These are phyloP conservation scores for Pseudolycoriella hygida DNA, from an alignment of 2,888 invertebrate genomes.

Conservation along the genomic window DNA sequence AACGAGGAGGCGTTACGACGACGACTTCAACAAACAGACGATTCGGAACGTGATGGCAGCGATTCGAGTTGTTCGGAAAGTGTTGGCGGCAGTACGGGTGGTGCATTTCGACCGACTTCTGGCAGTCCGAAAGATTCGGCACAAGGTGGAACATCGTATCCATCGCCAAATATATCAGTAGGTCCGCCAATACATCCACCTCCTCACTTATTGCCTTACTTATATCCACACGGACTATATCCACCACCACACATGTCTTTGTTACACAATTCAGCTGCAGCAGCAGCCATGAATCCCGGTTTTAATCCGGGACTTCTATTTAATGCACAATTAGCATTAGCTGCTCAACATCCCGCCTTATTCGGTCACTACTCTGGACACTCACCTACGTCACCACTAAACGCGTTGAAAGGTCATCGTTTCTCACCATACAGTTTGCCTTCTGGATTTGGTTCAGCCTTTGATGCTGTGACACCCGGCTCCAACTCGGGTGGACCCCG, in stretches of 20 bases:
- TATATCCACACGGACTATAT: conserved; percentile 80
- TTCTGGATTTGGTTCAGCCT: conserved; percentile 56
- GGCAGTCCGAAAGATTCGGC: conserved; percentile 32
- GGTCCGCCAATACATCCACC: conserved; percentile 88
- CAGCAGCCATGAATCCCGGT: conserved; percentile 31
- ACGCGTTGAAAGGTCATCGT: conserved; percentile 56
- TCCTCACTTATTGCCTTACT: conserved; percentile 73
- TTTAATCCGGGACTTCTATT: conserved; percentile 72
- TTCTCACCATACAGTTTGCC: conserved; percentile 83
- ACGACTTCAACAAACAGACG: conserved; percentile 31
- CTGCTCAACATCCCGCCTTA: conserved; percentile 67
- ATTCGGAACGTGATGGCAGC: conserved; percentile 46
- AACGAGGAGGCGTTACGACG: conserved; percentile 8
- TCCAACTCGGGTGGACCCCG: conserved; percentile 24
- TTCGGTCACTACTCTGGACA: conserved; percentile 51
- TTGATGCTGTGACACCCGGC: conserved; percentile 75
- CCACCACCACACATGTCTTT: conserved; percentile 55
- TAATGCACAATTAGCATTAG: conserved; percentile 75
- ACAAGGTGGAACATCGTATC: conserved; percentile 44
- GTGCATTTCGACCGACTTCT: conserved; percentile 30
- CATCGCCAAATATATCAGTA: conserved; percentile 83
- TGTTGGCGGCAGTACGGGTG: conserved; percentile 31
- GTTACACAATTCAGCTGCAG: conserved; percentile 40
- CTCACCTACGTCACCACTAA: conserved; percentile 51
- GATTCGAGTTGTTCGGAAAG: conserved; percentile 58